phyloP scores from a whole-genome alignment of 2,113 vertebrate genomes.

The Tragelaphus strepsiceros region DNA sequence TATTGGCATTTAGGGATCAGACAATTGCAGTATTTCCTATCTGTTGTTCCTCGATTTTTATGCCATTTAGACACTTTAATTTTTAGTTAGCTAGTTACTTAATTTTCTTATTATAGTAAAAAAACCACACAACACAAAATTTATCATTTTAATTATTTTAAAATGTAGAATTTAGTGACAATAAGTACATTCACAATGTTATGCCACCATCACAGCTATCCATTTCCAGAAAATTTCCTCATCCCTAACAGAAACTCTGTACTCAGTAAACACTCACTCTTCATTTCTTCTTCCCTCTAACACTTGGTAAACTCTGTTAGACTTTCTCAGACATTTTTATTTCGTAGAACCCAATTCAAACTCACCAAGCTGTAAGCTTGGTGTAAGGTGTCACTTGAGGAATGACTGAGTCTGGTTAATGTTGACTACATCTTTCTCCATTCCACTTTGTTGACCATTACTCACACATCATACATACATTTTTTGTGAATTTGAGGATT shows the following conservation, averaged over 20 bases:
- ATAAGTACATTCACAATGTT: background rate
- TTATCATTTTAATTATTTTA: background rate
- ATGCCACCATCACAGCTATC: background rate
- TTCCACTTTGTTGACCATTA: background rate
- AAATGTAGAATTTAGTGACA: background rate
- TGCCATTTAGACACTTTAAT: background rate
- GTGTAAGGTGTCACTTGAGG: background rate
- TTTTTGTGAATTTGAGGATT: background rate
- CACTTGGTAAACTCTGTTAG: background rate
- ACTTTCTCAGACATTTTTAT: background rate
- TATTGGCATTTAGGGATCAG: background rate
- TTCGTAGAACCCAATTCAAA: background rate
- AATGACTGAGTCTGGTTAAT: too few species aligned
- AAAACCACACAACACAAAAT: background rate
- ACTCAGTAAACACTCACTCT: background rate
- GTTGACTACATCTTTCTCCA: background rate
- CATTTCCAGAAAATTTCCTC: background rate
- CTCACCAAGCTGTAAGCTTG: background rate
- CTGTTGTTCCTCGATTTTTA: background rate
- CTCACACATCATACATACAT: background rate
- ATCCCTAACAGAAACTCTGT: background rate
- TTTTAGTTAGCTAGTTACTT: background rate
- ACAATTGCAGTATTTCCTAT: background rate
- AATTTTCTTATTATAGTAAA: background rate
- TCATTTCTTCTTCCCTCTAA: accelerated